Percentiles rank a stretch among this genome's conserved stretches.
Conservation (phyloP, 2,113 vertebrate genomes). For the Microcebus lehilahytsara region DNA sequence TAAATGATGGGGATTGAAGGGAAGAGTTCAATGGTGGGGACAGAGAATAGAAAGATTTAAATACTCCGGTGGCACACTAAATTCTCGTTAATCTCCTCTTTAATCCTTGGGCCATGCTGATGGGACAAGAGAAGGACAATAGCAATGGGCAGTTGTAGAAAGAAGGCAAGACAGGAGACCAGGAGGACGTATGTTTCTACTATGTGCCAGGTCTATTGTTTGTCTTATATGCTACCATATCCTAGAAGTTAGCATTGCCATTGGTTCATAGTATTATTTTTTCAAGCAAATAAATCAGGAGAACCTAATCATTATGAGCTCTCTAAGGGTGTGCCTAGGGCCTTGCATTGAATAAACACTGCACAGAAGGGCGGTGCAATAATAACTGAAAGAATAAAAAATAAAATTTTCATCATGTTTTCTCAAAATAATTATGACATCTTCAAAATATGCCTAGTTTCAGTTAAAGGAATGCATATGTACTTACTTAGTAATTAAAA, state of each 20-base stretch:
- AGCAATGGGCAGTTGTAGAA: background rate
- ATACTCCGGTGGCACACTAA: background rate
- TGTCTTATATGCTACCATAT: background rate
- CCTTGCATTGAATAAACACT: background rate
- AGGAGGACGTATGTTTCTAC: background rate
- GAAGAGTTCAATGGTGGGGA: background rate
- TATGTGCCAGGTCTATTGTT: background rate
- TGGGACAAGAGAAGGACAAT: background rate
- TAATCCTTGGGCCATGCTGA: background rate
- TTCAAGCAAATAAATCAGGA: background rate
- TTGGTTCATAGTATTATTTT: background rate
- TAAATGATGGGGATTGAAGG: background rate
- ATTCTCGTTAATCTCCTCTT: background rate
- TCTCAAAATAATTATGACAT: background rate
- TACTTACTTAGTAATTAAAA: background rate
- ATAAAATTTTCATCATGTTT: background rate
- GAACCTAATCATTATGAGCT: background rate
- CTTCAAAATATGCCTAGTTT: background rate
- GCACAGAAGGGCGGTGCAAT: background rate
- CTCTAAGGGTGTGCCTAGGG: background rate
- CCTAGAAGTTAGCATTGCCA: background rate
- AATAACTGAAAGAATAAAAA: background rate
- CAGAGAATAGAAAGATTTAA: background rate
- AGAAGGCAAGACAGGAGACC: background rate
- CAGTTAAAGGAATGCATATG: slow-evolving; percentile 4